A percentile compares a stretch with the other conserved stretches of the same genome.
Conservation (phyloP, 2,888 invertebrate species). For the Chalcosyrphus nemorum region DNA sequence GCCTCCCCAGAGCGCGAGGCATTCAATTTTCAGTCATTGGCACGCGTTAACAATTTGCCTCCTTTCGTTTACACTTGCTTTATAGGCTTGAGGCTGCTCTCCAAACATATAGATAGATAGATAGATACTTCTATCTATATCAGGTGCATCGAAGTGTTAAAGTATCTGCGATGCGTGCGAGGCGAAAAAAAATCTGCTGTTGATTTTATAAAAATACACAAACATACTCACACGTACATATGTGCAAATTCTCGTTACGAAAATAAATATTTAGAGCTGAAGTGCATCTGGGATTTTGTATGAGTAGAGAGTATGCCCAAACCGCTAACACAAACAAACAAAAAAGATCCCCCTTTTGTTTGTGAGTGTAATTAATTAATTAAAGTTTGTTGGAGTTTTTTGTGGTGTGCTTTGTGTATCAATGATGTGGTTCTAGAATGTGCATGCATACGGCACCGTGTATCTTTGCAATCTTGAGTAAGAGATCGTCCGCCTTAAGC, state of each 20-base stretch:
- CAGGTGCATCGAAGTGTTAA: slow-evolving; percentile 63
- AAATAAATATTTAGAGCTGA: slow-evolving; percentile 58
- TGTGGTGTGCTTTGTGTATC: not conserved
- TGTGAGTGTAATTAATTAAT: slow-evolving; percentile 49
- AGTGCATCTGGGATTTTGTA: slow-evolving; percentile 60
- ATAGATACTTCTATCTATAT: slow-evolving; percentile 45
- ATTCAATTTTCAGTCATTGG: slow-evolving; percentile 32
- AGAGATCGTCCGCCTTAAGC: not conserved
- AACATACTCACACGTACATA: slow-evolving; percentile 11
- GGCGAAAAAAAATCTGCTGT: not conserved
- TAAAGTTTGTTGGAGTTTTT: slow-evolving; percentile 8
- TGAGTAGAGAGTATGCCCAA: slow-evolving; percentile 1
- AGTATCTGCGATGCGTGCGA: slow-evolving; percentile 35
- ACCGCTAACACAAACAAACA: not conserved
- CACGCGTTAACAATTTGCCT: slow-evolving; percentile 45
- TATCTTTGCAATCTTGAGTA: not conserved
- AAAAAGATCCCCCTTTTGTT: slow-evolving; percentile 1
- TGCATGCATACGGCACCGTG: not conserved
- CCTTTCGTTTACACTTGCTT: slow-evolving; percentile 23
- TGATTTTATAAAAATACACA: not conserved
- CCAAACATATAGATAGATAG: not conserved
- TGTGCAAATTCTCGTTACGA: slow-evolving; percentile 53
- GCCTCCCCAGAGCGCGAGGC: not conserved
- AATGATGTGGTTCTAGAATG: not conserved
- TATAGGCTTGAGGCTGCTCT: not conserved